Percentiles rank a stretch among this genome's conserved stretches.
Evolutionary conservation across 2,797 vertebrate species (phyloP).

Genomic region (Oryzias dopingdopingensis): DNA sequence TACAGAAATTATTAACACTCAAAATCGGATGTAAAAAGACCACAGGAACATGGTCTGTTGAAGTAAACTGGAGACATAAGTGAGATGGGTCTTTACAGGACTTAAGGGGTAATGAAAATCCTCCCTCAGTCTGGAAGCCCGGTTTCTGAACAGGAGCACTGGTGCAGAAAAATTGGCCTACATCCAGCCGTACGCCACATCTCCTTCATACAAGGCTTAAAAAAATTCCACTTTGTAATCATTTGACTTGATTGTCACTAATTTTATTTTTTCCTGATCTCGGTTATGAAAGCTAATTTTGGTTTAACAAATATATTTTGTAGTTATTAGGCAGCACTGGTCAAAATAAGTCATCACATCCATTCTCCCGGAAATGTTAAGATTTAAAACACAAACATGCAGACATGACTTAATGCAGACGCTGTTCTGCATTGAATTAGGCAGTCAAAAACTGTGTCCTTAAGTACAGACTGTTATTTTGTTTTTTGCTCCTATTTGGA

Average conservation of each 20-base stretch:
- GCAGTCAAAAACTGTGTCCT: neutral
- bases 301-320: slow-evolving; percentile 10
- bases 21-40: neutral
- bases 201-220: slow-evolving; percentile 15
- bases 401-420: neutral
- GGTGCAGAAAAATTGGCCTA: slow-evolving; percentile 70
- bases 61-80: neutral
- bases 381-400: slow-evolving; percentile 12
- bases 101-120: slow-evolving; percentile 47
- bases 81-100: slow-evolving; percentile 5
- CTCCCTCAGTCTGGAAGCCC: slow-evolving; percentile 37
- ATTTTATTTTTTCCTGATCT: slow-evolving; percentile 7
- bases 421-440: neutral
- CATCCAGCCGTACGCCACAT: slow-evolving; percentile 24
- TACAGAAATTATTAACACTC: neutral
- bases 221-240: slow-evolving; percentile 10
- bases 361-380: slow-evolving; percentile 42
- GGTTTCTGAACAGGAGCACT: slow-evolving; percentile 46
- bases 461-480: neutral
- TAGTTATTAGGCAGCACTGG: slow-evolving; percentile 14
- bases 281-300: slow-evolving; percentile 5
- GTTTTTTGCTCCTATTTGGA: slow-evolving; percentile 39
- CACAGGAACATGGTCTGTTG: neutral
- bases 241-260: slow-evolving; percentile 36
- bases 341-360: slow-evolving; percentile 29